phyloP scores from a whole-genome alignment of 1,140 invertebrate species.

The Anthonomus grandis region DNA sequence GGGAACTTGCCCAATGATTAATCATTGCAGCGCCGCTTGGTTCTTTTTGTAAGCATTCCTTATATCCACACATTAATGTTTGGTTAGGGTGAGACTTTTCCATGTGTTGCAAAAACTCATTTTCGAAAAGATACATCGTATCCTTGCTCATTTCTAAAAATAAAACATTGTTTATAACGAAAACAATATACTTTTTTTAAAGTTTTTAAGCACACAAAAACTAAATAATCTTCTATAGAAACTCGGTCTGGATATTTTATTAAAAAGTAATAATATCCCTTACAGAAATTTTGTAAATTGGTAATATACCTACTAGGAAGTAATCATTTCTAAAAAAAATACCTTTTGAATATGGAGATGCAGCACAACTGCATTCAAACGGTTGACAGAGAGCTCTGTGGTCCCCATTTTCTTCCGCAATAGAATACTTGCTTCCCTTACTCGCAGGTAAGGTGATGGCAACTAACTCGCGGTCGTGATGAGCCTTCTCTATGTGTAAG shows the following conservation, averaged over 20 bases:
- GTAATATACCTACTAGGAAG: too few relatives aligned
- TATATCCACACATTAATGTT: constrained; percentile 22
- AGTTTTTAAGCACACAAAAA: too few relatives aligned
- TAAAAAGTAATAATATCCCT: too few relatives aligned
- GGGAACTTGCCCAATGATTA: constrained; percentile 25
- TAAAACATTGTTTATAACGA: too few relatives aligned
- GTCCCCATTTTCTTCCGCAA: constrained; percentile 18
- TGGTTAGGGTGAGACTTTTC: constrained; percentile 10
- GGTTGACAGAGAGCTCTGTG: constrained; percentile 24
- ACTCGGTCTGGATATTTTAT: too few relatives aligned
- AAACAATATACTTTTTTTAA: not conserved
- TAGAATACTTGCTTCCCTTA: constrained; percentile 19
- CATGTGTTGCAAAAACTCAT: constrained; percentile 30
- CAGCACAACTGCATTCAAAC: constrained; percentile 14
- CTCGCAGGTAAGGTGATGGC: constrained; percentile 16
- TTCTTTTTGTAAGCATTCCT: constrained; percentile 9
- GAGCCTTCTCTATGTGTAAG: constrained; percentile 50
- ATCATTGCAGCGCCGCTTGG: constrained; percentile 1
- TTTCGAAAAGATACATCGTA: constrained; percentile 29
- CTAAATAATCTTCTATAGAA: too few relatives aligned
- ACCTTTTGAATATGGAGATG: not conserved
- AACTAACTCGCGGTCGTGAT: constrained; percentile 20
- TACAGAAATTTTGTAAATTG: too few relatives aligned
- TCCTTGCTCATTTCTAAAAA: too few relatives aligned
- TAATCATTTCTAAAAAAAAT: not conserved